Evolutionary conservation across 2,797 vertebrate species (phyloP), one percentile per base, ranked within the genome.

Genomic region (Enteromius viviparus): DNA sequence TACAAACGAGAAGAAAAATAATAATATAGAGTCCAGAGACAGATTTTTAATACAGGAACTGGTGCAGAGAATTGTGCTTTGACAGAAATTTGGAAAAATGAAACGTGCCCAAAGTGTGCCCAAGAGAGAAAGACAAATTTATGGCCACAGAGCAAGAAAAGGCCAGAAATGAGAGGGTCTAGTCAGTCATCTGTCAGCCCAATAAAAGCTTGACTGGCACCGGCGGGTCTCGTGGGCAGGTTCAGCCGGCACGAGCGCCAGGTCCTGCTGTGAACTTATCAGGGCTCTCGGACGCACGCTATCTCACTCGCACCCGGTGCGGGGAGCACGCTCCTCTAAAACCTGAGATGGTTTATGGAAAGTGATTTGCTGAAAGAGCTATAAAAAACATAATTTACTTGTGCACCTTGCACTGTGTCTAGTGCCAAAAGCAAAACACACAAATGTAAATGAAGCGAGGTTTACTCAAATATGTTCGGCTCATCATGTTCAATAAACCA

Each of bases 161-260:
- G 32, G 34, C 69, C 37, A 80, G 65, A 74, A 72, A 32, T 64
- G 23, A 64, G 76, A 78, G 29, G 45, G 47, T 68, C 68, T 49
- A 65, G 62, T 64, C 42, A 2, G 64, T 49, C 71, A 77, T 64
- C 58, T 71, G 49, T 83, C 80, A 82, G 58, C 32, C 40, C 42
- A 83, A 70, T 84, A 83, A 83, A 72, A 49, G 80, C 7, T 4
- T 11, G 7, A 12, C 40, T 82, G 74, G 80, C 84, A 85, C 5
- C 0, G 34, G 19, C 8, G 8, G 26, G 12, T 64, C 69, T 81
- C 21, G 10, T n/a, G 14, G 40, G 80, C 66, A 78, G 9, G 3
- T 29, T 23, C 19, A 23, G 26, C 64, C 71, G 79, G 82, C 76
- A 85, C 42, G 55, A 80, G 55, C 53, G 80, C 4, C 17, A 8